A percentile compares a stretch with the other conserved stretches of the same genome.
Evolutionary conservation across 2,113 vertebrate genomes (phyloP).

Genomic region (Cranoglanis bouderius): DNA sequence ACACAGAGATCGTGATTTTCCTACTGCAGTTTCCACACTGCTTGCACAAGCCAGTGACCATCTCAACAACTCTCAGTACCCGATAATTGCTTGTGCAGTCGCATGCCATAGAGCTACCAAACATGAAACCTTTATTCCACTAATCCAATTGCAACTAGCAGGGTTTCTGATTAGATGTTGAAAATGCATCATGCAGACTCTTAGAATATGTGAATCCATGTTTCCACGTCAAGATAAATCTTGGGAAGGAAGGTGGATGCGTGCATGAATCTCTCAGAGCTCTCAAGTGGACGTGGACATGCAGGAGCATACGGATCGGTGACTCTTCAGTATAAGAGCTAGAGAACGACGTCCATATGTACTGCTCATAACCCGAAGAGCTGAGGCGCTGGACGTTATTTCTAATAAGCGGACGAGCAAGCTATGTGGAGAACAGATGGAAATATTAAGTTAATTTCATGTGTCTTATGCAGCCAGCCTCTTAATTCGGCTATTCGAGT

Average conservation of each 20-base stretch:
- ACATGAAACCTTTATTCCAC: neutral
- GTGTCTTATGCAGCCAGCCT: constrained; percentile 19
- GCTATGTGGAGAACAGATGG: neutral
- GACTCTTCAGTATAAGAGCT: constrained; percentile 21
- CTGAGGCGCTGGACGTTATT: neutral
- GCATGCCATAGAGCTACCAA: neutral
- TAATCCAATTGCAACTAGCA: neutral
- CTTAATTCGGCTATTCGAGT: constrained; percentile 30
- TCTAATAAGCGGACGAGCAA: neutral
- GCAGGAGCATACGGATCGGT: neutral
- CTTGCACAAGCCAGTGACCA: neutral
- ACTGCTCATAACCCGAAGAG: neutral
- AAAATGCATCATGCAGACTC: neutral
- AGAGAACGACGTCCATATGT: constrained; percentile 2
- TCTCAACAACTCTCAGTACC: neutral
- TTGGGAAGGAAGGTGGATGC: neutral
- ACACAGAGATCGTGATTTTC: neutral
- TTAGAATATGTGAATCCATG: neutral
- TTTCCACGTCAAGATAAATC: neutral
- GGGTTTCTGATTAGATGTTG: neutral
- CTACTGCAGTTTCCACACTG: neutral
- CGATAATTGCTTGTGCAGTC: neutral
- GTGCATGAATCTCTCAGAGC: neutral
- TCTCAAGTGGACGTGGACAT: constrained; percentile 26
- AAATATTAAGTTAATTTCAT: constrained; percentile 20